These are phyloP conservation scores for Pseudomyrmex flavicornis DNA, from an alignment of 1,140 invertebrate species.

Conservation along the genomic window DNA sequence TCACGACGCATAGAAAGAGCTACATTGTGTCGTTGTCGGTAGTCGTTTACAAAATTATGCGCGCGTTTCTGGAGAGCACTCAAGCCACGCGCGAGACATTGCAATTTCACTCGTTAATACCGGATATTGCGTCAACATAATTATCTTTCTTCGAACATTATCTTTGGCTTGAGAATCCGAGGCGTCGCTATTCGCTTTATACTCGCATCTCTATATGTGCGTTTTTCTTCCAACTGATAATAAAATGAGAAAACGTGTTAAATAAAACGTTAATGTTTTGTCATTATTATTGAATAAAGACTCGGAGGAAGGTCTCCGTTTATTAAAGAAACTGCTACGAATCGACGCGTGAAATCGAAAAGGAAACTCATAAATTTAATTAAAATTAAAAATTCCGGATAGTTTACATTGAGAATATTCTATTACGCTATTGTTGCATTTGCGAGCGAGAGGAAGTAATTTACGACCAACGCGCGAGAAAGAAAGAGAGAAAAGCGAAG, in stretches of 20 bases:
- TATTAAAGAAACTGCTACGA: no score
- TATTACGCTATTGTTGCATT: background rate
- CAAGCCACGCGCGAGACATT: slow-evolving; percentile 27
- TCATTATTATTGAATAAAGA: background rate
- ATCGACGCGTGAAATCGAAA: background rate
- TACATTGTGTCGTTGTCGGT: slow-evolving; percentile 40
- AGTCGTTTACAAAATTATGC: slow-evolving; percentile 43
- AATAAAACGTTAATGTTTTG: background rate
- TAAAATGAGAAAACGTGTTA: background rate
- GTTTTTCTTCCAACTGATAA: no score
- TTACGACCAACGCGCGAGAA: slow-evolving; percentile 2
- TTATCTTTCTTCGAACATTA: slow-evolving; percentile 45
- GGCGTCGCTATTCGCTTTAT: background rate
- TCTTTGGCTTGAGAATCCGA: slow-evolving; percentile 2
- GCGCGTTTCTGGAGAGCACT: slow-evolving; percentile 12
- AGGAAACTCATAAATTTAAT: background rate
- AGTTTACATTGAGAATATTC: background rate
- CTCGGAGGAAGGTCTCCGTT: no score
- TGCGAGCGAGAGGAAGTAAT: slow-evolving; percentile 25
- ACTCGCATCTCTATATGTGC: background rate
- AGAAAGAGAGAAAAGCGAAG: background rate
- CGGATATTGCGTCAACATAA: slow-evolving; percentile 61
- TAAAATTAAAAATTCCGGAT: background rate
- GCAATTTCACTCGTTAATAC: slow-evolving; percentile 61
- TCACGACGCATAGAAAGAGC: slow-evolving; percentile 40